Base-by-base conservation (phyloP, 2,888 invertebrate genomes). In the Ophraella communa region DNA sequence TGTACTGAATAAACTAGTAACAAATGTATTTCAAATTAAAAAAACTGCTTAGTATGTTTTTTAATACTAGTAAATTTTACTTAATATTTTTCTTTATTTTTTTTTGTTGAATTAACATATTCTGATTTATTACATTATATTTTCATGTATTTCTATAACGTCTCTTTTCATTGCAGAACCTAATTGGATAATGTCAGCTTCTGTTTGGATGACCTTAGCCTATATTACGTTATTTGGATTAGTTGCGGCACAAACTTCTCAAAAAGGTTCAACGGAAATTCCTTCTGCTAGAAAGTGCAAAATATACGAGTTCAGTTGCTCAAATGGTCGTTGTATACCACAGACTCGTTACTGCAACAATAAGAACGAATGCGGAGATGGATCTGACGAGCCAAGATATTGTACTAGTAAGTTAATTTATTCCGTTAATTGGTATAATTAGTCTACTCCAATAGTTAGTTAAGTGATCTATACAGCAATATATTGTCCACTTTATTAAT, bases 341-440 rank as follows among this genome's bases (percentile, higher is more conserved):
- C 85, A 90, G 71, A 92, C 91, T 82, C 87, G 88, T 79, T 93
- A 87, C 80, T 93, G 93, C 82, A 91, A 93, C 80, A 90, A 89
- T 70, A 84, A 87, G 70, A 90, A 92, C 80, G 91, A 94, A 78
- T 93, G 93, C 76, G 92, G 91, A 0, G 93, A 93, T 78, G 87
- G 88, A 3, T 89, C 91, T 24, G 93, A 93, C 78, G 93, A 93
- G 78, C 92, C 92, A 17, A 85, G 91, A 74, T 90, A 91, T 82
- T 93, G 93, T 79, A 90, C 92, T 81, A 90, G 93, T 93, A 83
- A 91, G 92, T 89, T 20, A 44, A 20, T 1, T 14, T 14, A 0
- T 14, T 35, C 3, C 5, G 14, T 39, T 14, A 39, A 14, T 8
- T n/a, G n/a, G n/a, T n/a, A n/a, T n/a, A n/a, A n/a, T n/a, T n/a